Evolutionary conservation across 2,888 invertebrate genomes (phyloP).

Genomic region (Odontocerum albicorne): DNA sequence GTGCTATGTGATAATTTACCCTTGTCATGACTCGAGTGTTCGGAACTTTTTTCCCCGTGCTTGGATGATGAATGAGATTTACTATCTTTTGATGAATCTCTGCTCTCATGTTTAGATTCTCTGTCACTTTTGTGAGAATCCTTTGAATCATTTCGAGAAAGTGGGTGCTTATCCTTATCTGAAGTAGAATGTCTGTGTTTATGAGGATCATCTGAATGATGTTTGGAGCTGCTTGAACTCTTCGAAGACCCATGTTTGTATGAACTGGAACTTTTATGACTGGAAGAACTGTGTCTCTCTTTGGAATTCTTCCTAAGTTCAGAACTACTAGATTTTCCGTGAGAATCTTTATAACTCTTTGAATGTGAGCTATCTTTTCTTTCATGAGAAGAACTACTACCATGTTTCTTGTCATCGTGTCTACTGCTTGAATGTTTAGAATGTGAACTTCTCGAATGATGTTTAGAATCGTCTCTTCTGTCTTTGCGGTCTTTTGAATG

Average conservation of each 20-base stretch:
- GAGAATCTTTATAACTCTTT: constrained; percentile 24
- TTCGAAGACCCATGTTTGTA: constrained; percentile 22
- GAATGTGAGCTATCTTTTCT: constrained; percentile 20
- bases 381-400: constrained; percentile 32
- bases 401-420: constrained; percentile 29
- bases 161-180: constrained; percentile 42
- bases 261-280: constrained; percentile 40
- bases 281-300: constrained; percentile 43
- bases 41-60: constrained; percentile 12
- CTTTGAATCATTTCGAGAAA: constrained; percentile 43
- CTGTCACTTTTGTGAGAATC: constrained; percentile 47
- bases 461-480: constrained; percentile 48
- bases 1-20: constrained; percentile 18
- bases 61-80: constrained; percentile 5
- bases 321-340: constrained; percentile 37
- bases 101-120: constrained; percentile 33
- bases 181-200: constrained; percentile 47
- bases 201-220: constrained; percentile 40
- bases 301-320: constrained; percentile 48
- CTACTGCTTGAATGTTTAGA: constrained; percentile 29
- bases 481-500: constrained; percentile 42
- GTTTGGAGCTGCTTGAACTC: constrained; percentile 34
- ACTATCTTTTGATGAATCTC: constrained; percentile 9
- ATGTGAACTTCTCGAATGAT: constrained; percentile 43
- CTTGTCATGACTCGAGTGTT: constrained; percentile 18